Evolutionary conservation across 2,888 invertebrate species (phyloP), one percentile per base, ranked within the genome.

Genomic region (Gari tellinella): DNA sequence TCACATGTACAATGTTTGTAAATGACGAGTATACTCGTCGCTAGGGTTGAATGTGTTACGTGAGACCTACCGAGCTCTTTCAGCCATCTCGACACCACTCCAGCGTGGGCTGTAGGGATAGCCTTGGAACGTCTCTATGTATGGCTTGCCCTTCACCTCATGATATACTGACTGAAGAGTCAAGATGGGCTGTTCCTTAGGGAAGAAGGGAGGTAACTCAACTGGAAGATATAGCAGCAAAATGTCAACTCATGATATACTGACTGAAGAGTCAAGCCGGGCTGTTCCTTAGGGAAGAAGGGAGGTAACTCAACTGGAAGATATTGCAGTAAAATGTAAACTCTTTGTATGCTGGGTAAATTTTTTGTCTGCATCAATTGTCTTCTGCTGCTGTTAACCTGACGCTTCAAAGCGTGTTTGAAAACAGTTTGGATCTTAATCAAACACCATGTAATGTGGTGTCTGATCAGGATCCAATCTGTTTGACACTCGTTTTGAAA

Each of bases 91-190:
- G 56, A 82, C 78, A 15, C 88, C 87, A 53, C 76, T 84, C 92
- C 92, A 92, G 15, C 92, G 82, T 1, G 92, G 91, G 74, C 91
- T 92, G 82, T 92, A 92, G 0, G 92, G 92, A 68, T 90, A 91
- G 48, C 90, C 87, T 21, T 75, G 81, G 55, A 84, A 80, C 10
- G 78, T 76, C 62, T 86, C 85, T 1, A 57, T 77, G 94, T 94
- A 92, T 0, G 92, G 92, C 55, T 88, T 88, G 10, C 90, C 88
- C 19, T 86, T 87, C n/a, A 67, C 70, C 55, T 89, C 89, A 81
- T 92, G 92, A 78, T 92, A 92, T 10, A 92, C 86, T 3, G 93
- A 93, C 81, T 92, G 92, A 65, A 92, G 89, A 4, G 86, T 85
- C 48, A 92, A 85, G 26, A 78, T 69, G 14, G 92, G 92, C 55